Evolutionary conservation across 1,140 invertebrate genomes (phyloP).

Genomic region (Rhizoglyphus robini): DNA sequence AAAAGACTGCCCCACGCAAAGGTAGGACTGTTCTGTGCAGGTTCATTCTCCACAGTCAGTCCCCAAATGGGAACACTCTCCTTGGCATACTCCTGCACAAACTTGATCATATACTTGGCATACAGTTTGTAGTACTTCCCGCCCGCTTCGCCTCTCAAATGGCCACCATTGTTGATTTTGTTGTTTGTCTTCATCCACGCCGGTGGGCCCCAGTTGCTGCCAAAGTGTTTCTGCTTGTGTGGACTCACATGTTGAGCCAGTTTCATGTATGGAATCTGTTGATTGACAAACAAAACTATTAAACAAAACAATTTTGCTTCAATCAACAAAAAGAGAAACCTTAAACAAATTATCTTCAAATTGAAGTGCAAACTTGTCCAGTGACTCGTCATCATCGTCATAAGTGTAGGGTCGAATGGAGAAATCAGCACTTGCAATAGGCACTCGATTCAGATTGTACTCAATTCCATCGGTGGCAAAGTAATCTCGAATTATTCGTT

Average conservation of each 20-base stretch:
- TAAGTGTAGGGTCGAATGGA: constrained; percentile 52
- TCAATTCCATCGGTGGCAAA: constrained; percentile 37
- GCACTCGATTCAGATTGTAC: constrained; percentile 57
- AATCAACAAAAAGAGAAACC: no score
- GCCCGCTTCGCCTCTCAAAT: constrained; percentile 41
- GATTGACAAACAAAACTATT: no score
- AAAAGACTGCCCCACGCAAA: constrained; percentile 38
- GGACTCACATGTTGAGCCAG: constrained; percentile 36
- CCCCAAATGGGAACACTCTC: constrained; percentile 32
- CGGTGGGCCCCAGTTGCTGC: constrained; percentile 68
- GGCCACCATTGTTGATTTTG: constrained; percentile 39
- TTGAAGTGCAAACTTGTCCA: constrained; percentile 27
- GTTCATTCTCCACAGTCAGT: constrained; percentile 40
- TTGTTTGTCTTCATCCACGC: constrained; percentile 83
- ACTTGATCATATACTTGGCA: constrained; percentile 61
- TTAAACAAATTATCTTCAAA: neutral
- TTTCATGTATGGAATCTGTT: constrained; percentile 54
- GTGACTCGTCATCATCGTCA: constrained; percentile 42
- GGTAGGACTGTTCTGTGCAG: constrained; percentile 29
- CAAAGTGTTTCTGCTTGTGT: constrained; percentile 43
- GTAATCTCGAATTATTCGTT: constrained; percentile 1
- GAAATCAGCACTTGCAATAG: constrained; percentile 70
- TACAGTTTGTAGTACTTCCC: constrained; percentile 59
- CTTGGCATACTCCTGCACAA: constrained; percentile 23
- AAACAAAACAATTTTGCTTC: no score